phyloP scores from a whole-genome alignment of 2,113 vertebrate species.

The Catharus minimus region DNA sequence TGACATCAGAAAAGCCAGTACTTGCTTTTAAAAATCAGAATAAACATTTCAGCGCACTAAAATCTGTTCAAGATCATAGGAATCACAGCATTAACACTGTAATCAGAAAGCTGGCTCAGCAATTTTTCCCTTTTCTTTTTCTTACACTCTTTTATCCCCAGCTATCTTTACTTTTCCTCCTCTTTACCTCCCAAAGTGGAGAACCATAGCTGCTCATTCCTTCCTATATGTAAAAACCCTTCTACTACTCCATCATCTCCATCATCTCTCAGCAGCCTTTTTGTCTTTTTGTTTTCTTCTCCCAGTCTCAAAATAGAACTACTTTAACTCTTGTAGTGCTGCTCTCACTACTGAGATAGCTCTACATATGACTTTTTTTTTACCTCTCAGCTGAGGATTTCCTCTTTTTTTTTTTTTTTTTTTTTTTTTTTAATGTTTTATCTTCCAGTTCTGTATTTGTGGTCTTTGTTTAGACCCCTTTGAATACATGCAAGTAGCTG shows the following conservation, averaged over 20 bases:
- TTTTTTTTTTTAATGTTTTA: background rate
- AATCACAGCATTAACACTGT: background rate
- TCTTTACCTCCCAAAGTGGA: background rate
- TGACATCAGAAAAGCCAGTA: background rate
- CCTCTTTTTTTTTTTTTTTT: background rate
- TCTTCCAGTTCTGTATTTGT: background rate
- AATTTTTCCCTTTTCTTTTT: background rate
- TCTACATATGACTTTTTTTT: background rate
- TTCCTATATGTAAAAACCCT: background rate
- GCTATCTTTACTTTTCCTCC: background rate
- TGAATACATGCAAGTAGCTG: background rate
- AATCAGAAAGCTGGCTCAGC: background rate
- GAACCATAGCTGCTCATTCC: background rate
- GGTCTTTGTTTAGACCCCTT: background rate
- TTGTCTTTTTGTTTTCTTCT: background rate
- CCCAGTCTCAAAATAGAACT: background rate
- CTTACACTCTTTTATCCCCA: background rate
- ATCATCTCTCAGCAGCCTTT: background rate
- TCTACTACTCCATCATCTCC: background rate
- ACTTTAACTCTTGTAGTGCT: background rate
- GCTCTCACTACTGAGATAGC: background rate
- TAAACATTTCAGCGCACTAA: background rate
- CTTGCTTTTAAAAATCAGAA: background rate
- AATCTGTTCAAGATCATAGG: background rate
- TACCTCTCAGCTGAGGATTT: background rate